These are phyloP conservation scores for Hypotaenidia okinawae DNA, from an alignment of 2,797 vertebrate genomes.

Conservation along the genomic window DNA sequence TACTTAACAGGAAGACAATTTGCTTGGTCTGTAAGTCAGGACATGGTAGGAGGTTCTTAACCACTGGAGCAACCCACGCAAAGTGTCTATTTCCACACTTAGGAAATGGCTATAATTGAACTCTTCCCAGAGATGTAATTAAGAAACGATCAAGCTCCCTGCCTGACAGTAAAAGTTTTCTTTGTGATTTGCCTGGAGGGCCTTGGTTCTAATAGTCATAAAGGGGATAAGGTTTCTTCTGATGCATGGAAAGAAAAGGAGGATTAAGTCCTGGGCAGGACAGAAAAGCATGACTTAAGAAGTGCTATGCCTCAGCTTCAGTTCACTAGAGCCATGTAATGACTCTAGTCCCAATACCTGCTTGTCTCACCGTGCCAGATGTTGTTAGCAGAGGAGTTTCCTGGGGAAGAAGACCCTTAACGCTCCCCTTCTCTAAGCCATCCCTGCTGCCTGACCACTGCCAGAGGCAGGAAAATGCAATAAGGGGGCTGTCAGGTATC, in stretches of 20 bases:
- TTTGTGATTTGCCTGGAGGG: background rate
- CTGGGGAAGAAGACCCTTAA: background rate
- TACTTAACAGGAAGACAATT: background rate
- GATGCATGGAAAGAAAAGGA: background rate
- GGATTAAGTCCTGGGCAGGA: background rate
- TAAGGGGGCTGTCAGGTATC: background rate
- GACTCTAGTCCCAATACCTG: background rate
- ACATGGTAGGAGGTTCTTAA: background rate
- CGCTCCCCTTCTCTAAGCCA: background rate
- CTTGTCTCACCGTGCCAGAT: background rate
- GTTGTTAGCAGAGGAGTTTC: background rate
- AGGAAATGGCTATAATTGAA: background rate
- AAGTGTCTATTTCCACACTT: conserved; percentile 25
- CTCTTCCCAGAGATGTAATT: conserved; percentile 1
- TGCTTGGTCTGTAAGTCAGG: background rate
- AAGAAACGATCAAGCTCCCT: background rate
- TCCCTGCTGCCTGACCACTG: background rate
- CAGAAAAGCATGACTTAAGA: background rate
- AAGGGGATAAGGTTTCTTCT: background rate
- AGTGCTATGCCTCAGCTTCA: background rate
- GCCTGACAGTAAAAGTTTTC: background rate
- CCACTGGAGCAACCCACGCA: background rate
- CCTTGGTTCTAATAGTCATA: background rate
- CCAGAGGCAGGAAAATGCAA: background rate
- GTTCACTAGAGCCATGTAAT: background rate